Percentiles rank a stretch among this genome's conserved stretches.
Conservation (phyloP, 2,797 vertebrate species). For the Jordanella pulchra region DNA sequence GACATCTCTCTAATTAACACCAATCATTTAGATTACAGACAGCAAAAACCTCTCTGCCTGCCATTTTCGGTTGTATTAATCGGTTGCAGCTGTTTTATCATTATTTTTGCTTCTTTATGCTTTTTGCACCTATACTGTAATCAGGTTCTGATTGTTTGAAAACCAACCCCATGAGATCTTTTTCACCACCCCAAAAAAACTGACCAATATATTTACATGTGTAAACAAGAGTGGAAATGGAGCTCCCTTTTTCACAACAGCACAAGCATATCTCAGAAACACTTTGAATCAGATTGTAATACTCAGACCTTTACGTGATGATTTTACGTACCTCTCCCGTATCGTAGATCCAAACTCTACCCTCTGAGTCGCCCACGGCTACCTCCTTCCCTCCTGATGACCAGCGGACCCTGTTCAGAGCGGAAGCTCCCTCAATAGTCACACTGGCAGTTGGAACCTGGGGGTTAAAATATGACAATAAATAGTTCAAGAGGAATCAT, state of each 20-base stretch:
- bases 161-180: conserved; percentile 30
- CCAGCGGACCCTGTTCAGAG: conserved; percentile 96
- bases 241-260: background rate
- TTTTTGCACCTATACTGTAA: conserved; percentile 41
- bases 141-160: conserved; percentile 46
- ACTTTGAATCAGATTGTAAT: background rate
- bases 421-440: conserved; percentile 91
- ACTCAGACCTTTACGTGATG: background rate
- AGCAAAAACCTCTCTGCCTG: conserved; percentile 14
- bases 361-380: conserved; percentile 96
- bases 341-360: conserved; percentile 96
- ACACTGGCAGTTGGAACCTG: conserved; percentile 97
- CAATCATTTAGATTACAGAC: conserved; percentile 6
- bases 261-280: background rate
- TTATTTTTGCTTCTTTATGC: conserved; percentile 9
- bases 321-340: conserved; percentile 90
- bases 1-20: conserved; percentile 17
- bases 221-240: background rate
- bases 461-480: background rate
- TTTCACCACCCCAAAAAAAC: background rate
- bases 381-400: conserved; percentile 93
- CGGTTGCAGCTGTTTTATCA: conserved; percentile 3
- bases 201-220: conserved; percentile 32
- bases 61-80: conserved; percentile 16
- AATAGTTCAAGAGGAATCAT: background rate